Base-by-base conservation (phyloP, 1,140 invertebrate genomes). In the Apis laboriosa region DNA sequence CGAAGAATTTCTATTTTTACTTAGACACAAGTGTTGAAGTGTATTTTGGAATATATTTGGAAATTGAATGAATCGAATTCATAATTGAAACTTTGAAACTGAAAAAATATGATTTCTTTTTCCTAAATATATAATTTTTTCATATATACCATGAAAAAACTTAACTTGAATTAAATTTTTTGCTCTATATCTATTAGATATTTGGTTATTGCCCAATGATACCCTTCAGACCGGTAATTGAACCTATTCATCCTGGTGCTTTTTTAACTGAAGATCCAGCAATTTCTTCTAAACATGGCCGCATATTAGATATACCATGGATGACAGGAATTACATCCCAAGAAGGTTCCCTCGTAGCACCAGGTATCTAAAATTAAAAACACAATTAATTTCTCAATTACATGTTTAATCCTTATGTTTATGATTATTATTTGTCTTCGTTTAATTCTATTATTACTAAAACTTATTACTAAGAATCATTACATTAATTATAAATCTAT, bases 131-230 rank as follows among this genome's bases (percentile, higher is more conserved):
- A 9, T 49, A 8, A 21, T 51, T 68, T 19, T 28, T 67, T 19
- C 17, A 21, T 34, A 12, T 51, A 11, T 13, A 21, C 34, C 4
- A 68, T 21, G 12, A 9, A 51, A 49, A 51, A 21, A 19, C 58
- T n/a, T 7, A 9, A 4, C 21, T 21, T 7, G 34, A 43, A 43
- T 7, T 43, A 43, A 12, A 12, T 9, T 49, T 51, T 72, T 72
- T 80, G 34, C 9, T 76, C 15, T 28, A 8, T 34, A 56, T 84
- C 17, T 78, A 92, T 21, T 70, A 97, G 96, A 91, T 94, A 28
- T 97, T 96, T 94, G 96, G 96, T 87, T 96, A 95, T 75, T 96
- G 96, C 90, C 96, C 96, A 3, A 96, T 96, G 96, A 96, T 97
- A 79, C 96, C 96, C 3, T 97, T 97, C 86, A 96, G 96, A 83